Evolutionary conservation across 2,888 invertebrate species (phyloP).

Genomic region (Gymnosoma rotundatum): DNA sequence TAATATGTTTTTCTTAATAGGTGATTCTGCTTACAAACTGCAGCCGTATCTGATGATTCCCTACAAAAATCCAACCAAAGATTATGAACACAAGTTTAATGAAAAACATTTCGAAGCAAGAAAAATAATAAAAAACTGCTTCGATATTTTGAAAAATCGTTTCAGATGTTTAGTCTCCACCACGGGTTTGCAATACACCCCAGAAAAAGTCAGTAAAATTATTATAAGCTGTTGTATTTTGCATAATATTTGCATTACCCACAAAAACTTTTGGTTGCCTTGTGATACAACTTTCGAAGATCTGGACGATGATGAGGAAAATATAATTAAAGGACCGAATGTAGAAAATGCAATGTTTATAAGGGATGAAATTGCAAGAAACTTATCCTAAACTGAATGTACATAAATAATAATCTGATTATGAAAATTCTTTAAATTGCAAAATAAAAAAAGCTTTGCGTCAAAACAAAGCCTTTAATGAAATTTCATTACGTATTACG

Average conservation of each 20-base stretch:
- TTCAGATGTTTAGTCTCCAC: conserved; percentile 38
- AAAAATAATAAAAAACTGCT: conserved; percentile 22
- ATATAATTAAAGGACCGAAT: conserved; percentile 8
- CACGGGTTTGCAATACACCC: conserved; percentile 36
- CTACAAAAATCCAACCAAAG: conserved; percentile 1
- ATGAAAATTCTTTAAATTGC: too few relatives aligned
- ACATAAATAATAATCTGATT: too few relatives aligned
- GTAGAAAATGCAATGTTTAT: background rate
- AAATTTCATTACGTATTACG: too few relatives aligned
- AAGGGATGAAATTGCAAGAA: conserved; percentile 30
- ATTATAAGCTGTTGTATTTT: conserved; percentile 46
- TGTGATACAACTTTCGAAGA: background rate
- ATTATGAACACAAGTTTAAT: conserved; percentile 29
- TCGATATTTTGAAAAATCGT: conserved; percentile 34
- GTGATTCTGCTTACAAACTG: conserved; percentile 33
- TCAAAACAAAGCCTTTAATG: too few relatives aligned
- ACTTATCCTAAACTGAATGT: background rate
- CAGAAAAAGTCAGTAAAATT: conserved; percentile 49
- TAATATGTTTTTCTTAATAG: conserved; percentile 9
- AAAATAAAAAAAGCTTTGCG: too few relatives aligned
- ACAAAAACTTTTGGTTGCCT: conserved; percentile 19
- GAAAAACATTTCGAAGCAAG: conserved; percentile 24
- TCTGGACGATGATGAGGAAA: background rate
- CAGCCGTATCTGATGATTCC: conserved; percentile 46
- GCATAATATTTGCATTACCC: conserved; percentile 51